Evolutionary conservation across 1,140 invertebrate genomes (phyloP).

Genomic region (Meteorus sp.): DNA sequence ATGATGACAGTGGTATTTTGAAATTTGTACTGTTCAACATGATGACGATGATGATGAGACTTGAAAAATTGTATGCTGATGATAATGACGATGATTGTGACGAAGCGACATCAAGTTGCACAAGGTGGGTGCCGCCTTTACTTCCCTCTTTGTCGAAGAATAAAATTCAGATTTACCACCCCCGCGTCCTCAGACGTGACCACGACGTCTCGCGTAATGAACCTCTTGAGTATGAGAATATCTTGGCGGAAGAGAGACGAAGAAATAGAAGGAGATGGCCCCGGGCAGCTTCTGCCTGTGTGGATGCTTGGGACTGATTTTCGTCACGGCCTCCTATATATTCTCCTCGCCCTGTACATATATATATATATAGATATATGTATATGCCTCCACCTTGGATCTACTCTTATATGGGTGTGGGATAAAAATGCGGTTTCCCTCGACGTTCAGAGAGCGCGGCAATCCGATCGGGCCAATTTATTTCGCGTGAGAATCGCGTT

Average conservation of each 20-base stretch:
- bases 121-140: background rate
- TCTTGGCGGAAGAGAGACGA: too few species aligned
- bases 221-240: constrained; percentile 30
- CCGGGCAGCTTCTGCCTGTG: constrained; percentile 18
- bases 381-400: background rate
- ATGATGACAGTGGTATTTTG: constrained; percentile 21
- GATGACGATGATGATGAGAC: constrained; percentile 28
- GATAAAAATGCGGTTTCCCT: constrained; percentile 28
- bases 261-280: too few species aligned
- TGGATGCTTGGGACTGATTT: constrained; percentile 24
- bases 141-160: constrained; percentile 6
- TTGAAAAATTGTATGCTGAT: background rate
- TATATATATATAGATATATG: background rate
- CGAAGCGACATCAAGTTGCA: background rate
- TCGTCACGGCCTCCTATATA: constrained; percentile 21
- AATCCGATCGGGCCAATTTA: constrained; percentile 26
- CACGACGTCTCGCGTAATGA: constrained; percentile 47
- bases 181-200: constrained; percentile 42
- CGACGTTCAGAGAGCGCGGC: background rate
- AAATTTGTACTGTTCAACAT: constrained; percentile 23
- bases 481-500: constrained; percentile 25
- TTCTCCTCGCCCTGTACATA: background rate
- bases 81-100: constrained; percentile 11
- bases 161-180: too few species aligned
- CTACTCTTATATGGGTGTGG: constrained; percentile 18